Percentiles rank a stretch among this genome's conserved stretches.
Evolutionary conservation across 30 jellyfish, hydroid and myxozoan species (phyloP).

Genomic region (Hydractinia symbiolongicarpus): DNA sequence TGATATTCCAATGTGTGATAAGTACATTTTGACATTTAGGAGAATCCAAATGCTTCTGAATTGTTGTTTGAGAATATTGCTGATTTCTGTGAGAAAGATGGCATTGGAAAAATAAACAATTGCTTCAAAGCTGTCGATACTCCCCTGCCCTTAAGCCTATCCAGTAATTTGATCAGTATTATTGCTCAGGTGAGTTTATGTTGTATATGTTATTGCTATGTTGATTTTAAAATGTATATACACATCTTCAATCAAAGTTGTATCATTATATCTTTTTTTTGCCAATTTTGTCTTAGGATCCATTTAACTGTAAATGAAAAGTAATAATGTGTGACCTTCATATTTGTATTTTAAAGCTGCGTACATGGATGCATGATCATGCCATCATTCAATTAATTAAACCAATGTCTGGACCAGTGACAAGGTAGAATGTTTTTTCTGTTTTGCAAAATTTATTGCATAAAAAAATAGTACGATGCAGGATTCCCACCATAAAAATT

Average conservation of each 20-base stretch:
- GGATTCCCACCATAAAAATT: too few species aligned
- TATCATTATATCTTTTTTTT: not conserved
- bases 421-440: constrained; percentile 39
- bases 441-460: too few species aligned
- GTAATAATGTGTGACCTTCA: not conserved
- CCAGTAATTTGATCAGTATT: constrained; percentile 82
- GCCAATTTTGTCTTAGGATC: too few species aligned
- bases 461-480: too few species aligned
- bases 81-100: constrained; percentile 84
- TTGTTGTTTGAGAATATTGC: constrained; percentile 80
- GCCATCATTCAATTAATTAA: constrained; percentile 61
- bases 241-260: not conserved
- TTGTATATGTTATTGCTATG: not conserved
- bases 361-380: constrained; percentile 76
- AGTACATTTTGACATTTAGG: constrained; percentile 48
- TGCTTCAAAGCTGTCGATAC: constrained; percentile 50
- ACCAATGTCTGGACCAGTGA: constrained; percentile 78
- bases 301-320: not conserved
- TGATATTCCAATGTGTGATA: not conserved
- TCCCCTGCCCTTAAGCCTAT: constrained; percentile 69
- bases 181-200: constrained; percentile 82
- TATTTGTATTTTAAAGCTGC: constrained; percentile 39
- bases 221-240: not conserved
- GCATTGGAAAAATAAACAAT: constrained; percentile 62
- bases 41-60: constrained; percentile 76